Evolutionary conservation across 2,797 vertebrate species (phyloP).

Genomic region (Hypotaenidia philippensis): DNA sequence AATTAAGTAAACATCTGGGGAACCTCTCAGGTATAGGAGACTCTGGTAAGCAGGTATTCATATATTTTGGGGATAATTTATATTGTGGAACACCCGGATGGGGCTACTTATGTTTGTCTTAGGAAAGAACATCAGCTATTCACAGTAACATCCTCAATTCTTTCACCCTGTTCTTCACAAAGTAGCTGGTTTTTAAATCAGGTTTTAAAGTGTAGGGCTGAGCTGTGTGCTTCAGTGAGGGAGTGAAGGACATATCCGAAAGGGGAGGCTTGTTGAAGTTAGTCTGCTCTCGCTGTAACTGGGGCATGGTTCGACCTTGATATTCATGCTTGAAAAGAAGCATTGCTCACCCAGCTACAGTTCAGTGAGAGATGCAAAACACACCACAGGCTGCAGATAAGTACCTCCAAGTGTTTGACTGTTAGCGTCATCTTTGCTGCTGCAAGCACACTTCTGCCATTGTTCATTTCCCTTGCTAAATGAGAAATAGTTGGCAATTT

Average conservation of each 20-base stretch:
- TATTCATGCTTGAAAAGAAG: neutral
- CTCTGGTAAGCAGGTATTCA: neutral
- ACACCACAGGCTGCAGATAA: neutral
- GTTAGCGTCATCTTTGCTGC: neutral
- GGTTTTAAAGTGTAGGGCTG: neutral
- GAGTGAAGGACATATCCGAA: neutral
- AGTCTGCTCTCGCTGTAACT: neutral
- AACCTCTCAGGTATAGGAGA: neutral
- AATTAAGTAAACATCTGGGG: neutral
- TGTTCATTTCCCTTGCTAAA: neutral
- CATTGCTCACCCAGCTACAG: neutral
- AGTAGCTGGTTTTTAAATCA: neutral
- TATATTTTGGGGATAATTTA: neutral
- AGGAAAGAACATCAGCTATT: neutral
- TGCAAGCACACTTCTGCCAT: neutral
- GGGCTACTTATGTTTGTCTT: neutral
- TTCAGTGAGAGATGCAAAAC: neutral
- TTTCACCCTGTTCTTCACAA: neutral
- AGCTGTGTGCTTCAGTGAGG: neutral
- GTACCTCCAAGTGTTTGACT: neutral
- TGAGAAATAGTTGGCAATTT: neutral
- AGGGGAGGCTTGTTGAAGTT: neutral
- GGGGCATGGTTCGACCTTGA: neutral
- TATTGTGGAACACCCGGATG: neutral
- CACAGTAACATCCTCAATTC: neutral